Evolutionary conservation across 2,888 invertebrate genomes (phyloP).

Genomic region (Smittia aterrima): DNA sequence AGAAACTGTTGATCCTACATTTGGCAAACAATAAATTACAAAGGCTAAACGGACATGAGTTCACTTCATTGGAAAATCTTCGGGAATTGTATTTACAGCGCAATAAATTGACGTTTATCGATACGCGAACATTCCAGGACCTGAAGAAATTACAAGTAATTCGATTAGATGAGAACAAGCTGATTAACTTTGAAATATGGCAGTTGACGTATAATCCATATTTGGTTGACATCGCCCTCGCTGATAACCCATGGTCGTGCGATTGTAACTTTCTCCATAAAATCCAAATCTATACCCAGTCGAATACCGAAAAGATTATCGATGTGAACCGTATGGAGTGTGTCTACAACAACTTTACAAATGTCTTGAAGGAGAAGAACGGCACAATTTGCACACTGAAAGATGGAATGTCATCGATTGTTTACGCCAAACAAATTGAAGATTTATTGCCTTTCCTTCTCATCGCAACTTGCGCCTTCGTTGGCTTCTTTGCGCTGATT

Average conservation of each 20-base stretch:
- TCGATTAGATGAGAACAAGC: constrained; percentile 78
- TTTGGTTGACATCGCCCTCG: constrained; percentile 79
- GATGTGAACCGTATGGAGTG: constrained; percentile 77
- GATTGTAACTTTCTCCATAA: constrained; percentile 80
- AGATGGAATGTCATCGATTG: constrained; percentile 69
- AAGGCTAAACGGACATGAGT: constrained; percentile 76
- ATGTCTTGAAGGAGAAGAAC: constrained; percentile 73
- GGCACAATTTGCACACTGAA: constrained; percentile 73
- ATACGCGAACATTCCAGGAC: constrained; percentile 79
- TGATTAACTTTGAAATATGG: constrained; percentile 82
- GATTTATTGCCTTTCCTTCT: constrained; percentile 77
- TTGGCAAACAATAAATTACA: constrained; percentile 83
- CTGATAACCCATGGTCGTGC: constrained; percentile 87
- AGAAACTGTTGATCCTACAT: constrained; percentile 75
- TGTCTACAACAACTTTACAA: constrained; percentile 70
- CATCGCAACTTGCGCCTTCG: constrained; percentile 73
- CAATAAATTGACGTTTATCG: constrained; percentile 78
- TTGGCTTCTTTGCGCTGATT: constrained; percentile 71
- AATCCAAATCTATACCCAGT: constrained; percentile 76
- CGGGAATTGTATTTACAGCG: constrained; percentile 84
- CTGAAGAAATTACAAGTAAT: constrained; percentile 80
- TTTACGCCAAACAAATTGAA: constrained; percentile 68
- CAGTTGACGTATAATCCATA: constrained; percentile 79
- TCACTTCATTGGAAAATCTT: constrained; percentile 76
- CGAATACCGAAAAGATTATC: constrained; percentile 75